Evolutionary conservation across 35 echinoderm and acorn worm genomes (phyloP).

Genomic region (Apostichopus parvimensis): DNA sequence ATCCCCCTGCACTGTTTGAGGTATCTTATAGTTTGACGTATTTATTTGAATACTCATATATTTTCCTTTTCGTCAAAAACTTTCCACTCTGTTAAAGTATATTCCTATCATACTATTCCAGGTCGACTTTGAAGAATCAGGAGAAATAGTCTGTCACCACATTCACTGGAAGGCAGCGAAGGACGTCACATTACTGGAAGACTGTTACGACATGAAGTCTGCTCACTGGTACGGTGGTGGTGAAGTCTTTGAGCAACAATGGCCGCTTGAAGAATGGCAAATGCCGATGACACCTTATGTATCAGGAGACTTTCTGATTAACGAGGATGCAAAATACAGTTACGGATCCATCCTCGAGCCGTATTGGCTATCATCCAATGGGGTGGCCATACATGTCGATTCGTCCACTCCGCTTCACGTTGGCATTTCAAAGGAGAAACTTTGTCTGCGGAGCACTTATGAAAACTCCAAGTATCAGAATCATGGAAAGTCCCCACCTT

Average conservation of each 20-base stretch:
- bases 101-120: not conserved
- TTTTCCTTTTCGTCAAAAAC: no score
- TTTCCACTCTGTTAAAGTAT: no score
- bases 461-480: slow-evolving; percentile 38
- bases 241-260: slow-evolving; percentile 74
- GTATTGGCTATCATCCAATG: slow-evolving; percentile 85
- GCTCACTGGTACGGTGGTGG: slow-evolving; percentile 96
- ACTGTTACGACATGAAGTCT: slow-evolving; percentile 71
- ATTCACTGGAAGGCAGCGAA: slow-evolving; percentile 54
- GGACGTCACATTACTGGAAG: slow-evolving; percentile 36
- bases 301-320: slow-evolving; percentile 48
- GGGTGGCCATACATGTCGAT: slow-evolving; percentile 72
- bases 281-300: slow-evolving; percentile 70
- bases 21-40: no score
- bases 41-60: no score
- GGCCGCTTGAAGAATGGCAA: slow-evolving; percentile 84
- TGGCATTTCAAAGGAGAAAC: slow-evolving; percentile 43
- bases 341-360: slow-evolving; percentile 92
- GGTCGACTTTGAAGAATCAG: slow-evolving; percentile 19
- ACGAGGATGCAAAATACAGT: slow-evolving; percentile 20
- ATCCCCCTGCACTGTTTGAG: no score
- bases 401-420: slow-evolving; percentile 68
- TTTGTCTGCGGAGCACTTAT: slow-evolving; percentile 52
- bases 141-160: slow-evolving; percentile 55
- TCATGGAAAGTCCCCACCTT: not conserved